phyloP scores from a whole-genome alignment of 2,797 vertebrate genomes.

The Pseudopleuronectes americanus region DNA sequence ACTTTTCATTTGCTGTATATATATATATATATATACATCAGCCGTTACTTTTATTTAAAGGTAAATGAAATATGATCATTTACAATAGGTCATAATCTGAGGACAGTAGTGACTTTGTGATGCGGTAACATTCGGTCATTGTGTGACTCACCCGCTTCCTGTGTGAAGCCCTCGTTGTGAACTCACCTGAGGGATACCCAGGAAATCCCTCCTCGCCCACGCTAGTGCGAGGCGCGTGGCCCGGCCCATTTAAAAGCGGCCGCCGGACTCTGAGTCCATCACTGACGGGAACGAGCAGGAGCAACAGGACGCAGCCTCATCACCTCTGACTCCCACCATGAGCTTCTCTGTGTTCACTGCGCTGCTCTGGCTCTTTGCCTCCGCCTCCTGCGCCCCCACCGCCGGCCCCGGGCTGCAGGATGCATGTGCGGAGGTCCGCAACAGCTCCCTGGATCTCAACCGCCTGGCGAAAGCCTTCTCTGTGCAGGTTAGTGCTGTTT shows the following conservation, averaged over 20 bases:
- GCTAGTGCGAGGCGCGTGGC: neutral
- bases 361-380: constrained; percentile 20
- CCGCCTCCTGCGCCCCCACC: constrained; percentile 32
- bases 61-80: no score
- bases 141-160: neutral
- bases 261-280: neutral
- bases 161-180: constrained; percentile 1
- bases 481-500: constrained; percentile 41
- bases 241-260: neutral
- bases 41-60: no score
- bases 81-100: no score
- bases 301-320: neutral
- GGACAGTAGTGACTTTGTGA: no score
- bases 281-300: constrained; percentile 7
- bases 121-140: no score
- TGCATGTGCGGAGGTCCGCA: constrained; percentile 19
- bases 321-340: constrained; percentile 25
- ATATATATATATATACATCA: no score
- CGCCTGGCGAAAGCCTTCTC: constrained; percentile 21
- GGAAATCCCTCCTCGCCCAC: constrained; percentile 77
- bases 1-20: no score
- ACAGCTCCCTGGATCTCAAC: constrained; percentile 57
- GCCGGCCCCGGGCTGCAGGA: neutral
- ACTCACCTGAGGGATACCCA: constrained; percentile 61
- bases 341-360: neutral